Conservation (phyloP, 2,888 invertebrate genomes). For the Psococerastis gibbosa region DNA sequence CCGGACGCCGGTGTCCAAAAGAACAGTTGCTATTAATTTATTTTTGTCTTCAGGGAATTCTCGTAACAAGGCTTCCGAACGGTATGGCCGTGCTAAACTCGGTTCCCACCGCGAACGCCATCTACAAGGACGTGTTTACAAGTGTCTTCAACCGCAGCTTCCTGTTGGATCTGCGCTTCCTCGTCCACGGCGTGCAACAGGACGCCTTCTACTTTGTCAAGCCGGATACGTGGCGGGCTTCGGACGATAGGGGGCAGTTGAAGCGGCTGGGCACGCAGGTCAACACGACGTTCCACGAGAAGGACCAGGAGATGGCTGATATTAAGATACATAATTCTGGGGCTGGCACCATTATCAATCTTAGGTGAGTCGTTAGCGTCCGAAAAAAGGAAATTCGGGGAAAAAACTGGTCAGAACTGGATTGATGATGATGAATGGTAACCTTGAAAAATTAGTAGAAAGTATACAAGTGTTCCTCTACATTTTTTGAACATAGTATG, state of each 20-base stretch:
- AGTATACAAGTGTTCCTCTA: too few relatives aligned
- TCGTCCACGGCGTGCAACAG: constrained; percentile 73
- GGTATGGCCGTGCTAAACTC: constrained; percentile 26
- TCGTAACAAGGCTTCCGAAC: not conserved
- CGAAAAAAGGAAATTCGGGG: too few relatives aligned
- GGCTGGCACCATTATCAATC: constrained; percentile 13
- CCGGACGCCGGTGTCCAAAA: too few relatives aligned
- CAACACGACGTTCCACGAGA: constrained; percentile 80
- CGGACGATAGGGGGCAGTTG: constrained; percentile 71
- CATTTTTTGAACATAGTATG: too few relatives aligned
- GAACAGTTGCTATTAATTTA: too few relatives aligned
- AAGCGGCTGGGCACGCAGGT: constrained; percentile 79
- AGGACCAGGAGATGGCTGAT: constrained; percentile 33
- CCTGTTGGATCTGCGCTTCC: constrained; percentile 69
- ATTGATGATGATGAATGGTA: too few relatives aligned
- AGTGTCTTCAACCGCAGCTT: constrained; percentile 81
- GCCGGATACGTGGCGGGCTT: constrained; percentile 75
- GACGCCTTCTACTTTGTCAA: constrained; percentile 89
- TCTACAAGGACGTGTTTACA: constrained; percentile 80
- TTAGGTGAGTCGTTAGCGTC: too few relatives aligned
- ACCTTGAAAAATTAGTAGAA: too few relatives aligned
- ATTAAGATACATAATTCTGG: constrained; percentile 8
- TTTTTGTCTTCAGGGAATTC: too few relatives aligned
- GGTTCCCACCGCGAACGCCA: constrained; percentile 76
- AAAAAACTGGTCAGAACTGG: too few relatives aligned